These are phyloP conservation scores for Pempheris klunzingeri DNA, from an alignment of 2,797 vertebrate species.

Conservation along the genomic window DNA sequence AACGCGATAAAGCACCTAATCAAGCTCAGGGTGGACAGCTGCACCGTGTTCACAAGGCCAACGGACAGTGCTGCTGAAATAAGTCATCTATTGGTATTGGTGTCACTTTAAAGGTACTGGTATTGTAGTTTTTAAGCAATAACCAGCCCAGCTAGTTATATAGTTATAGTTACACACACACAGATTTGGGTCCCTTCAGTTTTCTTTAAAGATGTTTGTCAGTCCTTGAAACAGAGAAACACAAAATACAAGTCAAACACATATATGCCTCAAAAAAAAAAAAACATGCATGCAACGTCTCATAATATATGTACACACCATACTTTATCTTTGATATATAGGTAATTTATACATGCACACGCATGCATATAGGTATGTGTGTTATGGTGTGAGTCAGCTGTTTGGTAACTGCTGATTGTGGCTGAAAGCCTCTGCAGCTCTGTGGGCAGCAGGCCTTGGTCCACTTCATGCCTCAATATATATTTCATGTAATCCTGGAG, in stretches of 20 bases:
- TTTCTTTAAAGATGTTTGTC: too few species aligned
- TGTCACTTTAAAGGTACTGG: too few species aligned
- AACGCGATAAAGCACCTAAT: too few species aligned
- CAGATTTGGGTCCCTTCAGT: too few species aligned
- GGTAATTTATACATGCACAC: not conserved
- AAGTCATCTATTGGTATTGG: too few species aligned
- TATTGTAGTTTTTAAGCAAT: too few species aligned
- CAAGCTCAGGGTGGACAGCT: too few species aligned
- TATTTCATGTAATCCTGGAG: constrained; percentile 61
- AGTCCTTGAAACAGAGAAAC: too few species aligned
- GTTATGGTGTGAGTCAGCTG: constrained; percentile 52
- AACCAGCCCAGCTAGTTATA: too few species aligned
- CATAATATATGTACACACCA: not conserved
- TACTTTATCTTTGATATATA: not conserved
- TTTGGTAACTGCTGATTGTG: constrained; percentile 54
- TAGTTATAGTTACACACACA: too few species aligned
- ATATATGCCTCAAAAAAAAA: not conserved
- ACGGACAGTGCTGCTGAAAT: too few species aligned
- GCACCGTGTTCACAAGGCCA: too few species aligned
- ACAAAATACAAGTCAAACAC: not conserved
- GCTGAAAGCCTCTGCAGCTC: constrained; percentile 17
- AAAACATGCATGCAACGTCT: not conserved
- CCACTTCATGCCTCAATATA: constrained; percentile 34
- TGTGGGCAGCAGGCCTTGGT: constrained; percentile 33
- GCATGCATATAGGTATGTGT: not conserved